phyloP scores from a whole-genome alignment of 2,797 vertebrate genomes.

The Synaphobranchus kaupii region DNA sequence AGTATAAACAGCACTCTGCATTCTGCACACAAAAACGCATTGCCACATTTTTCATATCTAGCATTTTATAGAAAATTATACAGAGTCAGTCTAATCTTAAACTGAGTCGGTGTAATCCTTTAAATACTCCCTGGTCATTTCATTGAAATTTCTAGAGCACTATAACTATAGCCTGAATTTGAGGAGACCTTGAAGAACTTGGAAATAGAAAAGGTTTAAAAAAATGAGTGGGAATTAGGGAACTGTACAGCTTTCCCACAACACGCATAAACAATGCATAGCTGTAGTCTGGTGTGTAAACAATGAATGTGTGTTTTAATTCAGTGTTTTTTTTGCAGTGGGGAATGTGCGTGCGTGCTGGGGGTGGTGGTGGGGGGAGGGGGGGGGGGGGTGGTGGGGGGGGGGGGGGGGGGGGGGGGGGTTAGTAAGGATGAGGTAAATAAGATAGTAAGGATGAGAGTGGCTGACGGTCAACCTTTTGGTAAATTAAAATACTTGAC shows the following conservation, averaged over 20 bases:
- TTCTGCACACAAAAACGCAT: background rate
- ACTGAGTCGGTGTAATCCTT: background rate
- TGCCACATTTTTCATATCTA: background rate
- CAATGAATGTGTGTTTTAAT: background rate
- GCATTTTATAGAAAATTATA: background rate
- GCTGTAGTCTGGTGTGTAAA: background rate
- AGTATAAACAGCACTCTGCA: background rate
- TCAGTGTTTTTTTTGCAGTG: background rate
- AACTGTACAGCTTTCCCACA: background rate
- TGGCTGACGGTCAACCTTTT: background rate
- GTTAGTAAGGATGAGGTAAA: background rate
- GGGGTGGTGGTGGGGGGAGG: background rate
- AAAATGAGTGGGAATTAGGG: background rate
- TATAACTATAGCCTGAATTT: background rate
- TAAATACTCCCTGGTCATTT: background rate
- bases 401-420: no score
- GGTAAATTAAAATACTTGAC: background rate
- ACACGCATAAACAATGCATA: background rate
- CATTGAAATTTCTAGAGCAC: slow-evolving; percentile 3
- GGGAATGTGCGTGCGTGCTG: background rate
- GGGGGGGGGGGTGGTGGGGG: background rate
- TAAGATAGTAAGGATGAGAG: background rate
- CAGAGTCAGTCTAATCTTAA: background rate
- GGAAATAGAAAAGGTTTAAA: background rate
- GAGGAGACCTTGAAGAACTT: background rate